These are phyloP conservation scores for Drosophila pectinifera DNA, from an alignment of 1,140 invertebrate species.

Conservation along the genomic window DNA sequence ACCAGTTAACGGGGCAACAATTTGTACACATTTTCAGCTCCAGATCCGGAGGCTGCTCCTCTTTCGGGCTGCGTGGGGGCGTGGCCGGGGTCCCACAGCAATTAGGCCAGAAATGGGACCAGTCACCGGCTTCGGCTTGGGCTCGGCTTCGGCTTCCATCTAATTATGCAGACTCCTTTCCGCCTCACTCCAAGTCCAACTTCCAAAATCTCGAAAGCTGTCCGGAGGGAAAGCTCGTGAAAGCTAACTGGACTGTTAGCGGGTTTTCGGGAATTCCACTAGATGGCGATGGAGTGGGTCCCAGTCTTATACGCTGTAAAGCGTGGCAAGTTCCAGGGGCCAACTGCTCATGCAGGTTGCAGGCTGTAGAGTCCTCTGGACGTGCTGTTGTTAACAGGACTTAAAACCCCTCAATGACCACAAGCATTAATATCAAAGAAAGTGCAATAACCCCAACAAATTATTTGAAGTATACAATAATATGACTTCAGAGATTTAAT, in stretches of 20 bases:
- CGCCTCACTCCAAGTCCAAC: not conserved
- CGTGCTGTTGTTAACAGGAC: not conserved
- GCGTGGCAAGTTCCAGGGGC: not conserved
- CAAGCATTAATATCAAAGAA: not conserved
- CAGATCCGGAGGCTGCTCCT: not conserved
- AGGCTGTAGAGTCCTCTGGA: not conserved
- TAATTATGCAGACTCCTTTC: slow-evolving; percentile 16
- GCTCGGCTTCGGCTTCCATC: not conserved
- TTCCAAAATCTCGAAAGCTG: not conserved
- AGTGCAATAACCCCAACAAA: no score
- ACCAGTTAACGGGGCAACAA: slow-evolving; percentile 64
- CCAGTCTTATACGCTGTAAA: slow-evolving; percentile 43
- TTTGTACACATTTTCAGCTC: slow-evolving; percentile 64
- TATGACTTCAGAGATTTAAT: no score
- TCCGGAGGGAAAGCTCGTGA: slow-evolving; percentile 1
- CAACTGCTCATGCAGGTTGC: not conserved
- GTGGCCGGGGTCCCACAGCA: slow-evolving; percentile 22
- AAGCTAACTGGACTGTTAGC: slow-evolving; percentile 10
- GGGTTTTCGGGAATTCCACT: not conserved
- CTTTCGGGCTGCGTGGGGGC: slow-evolving; percentile 3
- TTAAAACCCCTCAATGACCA: not conserved
- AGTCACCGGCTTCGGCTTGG: not conserved
- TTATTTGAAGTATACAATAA: no score
- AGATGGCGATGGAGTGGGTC: slow-evolving; percentile 21
- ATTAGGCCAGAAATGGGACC: slow-evolving; percentile 25